A percentile compares a stretch with the other conserved stretches of the same genome.
Conservation (phyloP, 2,113 vertebrate genomes). For the Podiceps cristatus region DNA sequence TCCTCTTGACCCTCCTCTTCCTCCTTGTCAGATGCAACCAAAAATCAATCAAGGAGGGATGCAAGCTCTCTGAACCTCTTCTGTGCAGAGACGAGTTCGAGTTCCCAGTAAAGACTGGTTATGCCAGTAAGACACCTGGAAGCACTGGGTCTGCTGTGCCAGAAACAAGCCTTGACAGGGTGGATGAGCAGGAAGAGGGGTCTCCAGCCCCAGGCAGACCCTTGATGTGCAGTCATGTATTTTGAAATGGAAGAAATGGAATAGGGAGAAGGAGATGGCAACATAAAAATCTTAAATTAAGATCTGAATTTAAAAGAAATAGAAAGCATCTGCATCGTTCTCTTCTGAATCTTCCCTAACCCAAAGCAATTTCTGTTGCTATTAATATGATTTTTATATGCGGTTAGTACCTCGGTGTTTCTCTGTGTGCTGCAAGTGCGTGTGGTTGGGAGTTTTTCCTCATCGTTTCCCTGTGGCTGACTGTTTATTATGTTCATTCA, state of each 20-base stretch:
- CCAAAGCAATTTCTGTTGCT: conserved; percentile 41
- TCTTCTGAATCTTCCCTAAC: conserved; percentile 28
- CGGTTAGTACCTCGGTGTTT: not conserved
- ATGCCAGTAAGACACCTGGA: not conserved
- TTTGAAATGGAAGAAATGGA: not conserved
- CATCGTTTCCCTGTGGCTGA: not conserved
- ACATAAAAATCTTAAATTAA: not conserved
- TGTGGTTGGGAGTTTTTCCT: conserved; percentile 36
- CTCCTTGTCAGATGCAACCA: not conserved
- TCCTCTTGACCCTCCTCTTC: not conserved
- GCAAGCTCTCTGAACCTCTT: not conserved
- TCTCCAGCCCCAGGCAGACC: not conserved
- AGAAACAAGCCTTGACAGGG: not conserved
- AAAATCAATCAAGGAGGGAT: not conserved
- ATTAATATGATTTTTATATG: conserved; percentile 35
- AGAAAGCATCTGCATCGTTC: not conserved
- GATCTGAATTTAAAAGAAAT: not conserved
- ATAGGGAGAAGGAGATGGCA: not conserved
- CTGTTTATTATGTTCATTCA: conserved; percentile 36
- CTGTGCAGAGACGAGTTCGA: not conserved
- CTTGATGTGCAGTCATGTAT: not conserved
- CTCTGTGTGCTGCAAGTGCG: not conserved
- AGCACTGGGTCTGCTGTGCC: not conserved
- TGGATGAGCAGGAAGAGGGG: not conserved
- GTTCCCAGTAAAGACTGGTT: not conserved